Evolutionary conservation across 1,140 invertebrate species (phyloP).

Genomic region (Lasioglossum albipes): DNA sequence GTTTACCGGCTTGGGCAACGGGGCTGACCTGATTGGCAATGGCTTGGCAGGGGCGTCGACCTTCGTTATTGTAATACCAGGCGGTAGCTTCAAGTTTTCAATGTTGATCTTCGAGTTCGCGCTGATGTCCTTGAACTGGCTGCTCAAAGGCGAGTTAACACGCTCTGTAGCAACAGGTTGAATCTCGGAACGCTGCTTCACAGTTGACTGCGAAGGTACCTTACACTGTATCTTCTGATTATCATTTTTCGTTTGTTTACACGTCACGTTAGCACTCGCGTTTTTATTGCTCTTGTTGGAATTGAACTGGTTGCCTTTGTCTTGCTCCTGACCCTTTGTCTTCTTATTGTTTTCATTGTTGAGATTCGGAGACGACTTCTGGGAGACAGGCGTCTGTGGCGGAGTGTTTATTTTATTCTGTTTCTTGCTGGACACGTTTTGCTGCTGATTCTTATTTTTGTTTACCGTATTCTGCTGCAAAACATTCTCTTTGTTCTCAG

Average conservation of each 20-base stretch:
- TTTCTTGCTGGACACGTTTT: constrained; percentile 61
- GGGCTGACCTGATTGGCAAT: constrained; percentile 76
- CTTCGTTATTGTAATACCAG: constrained; percentile 91
- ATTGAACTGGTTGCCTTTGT: constrained; percentile 59
- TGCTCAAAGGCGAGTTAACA: constrained; percentile 62
- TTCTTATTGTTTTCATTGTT: constrained; percentile 62
- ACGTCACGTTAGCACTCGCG: constrained; percentile 32
- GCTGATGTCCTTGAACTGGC: constrained; percentile 70
- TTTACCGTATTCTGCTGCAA: constrained; percentile 52
- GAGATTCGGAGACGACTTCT: constrained; percentile 62
- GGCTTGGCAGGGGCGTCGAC: constrained; percentile 83
- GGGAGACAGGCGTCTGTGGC: constrained; percentile 51
- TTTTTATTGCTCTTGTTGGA: constrained; percentile 63
- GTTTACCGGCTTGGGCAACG: constrained; percentile 68
- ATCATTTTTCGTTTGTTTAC: constrained; percentile 53
- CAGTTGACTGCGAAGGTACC: constrained; percentile 33
- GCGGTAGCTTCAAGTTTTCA: constrained; percentile 87
- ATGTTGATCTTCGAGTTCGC: constrained; percentile 77
- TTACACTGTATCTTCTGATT: constrained; percentile 47
- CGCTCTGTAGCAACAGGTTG: constrained; percentile 57
- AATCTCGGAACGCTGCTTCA: constrained; percentile 54
- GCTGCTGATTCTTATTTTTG: constrained; percentile 64
- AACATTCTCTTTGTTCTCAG: constrained; percentile 75
- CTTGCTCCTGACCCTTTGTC: constrained; percentile 55
- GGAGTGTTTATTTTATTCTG: constrained; percentile 59